Percentiles rank a stretch among this genome's conserved stretches.
Conservation (phyloP, 2,113 vertebrate species). For the Pteruthius melanotis region DNA sequence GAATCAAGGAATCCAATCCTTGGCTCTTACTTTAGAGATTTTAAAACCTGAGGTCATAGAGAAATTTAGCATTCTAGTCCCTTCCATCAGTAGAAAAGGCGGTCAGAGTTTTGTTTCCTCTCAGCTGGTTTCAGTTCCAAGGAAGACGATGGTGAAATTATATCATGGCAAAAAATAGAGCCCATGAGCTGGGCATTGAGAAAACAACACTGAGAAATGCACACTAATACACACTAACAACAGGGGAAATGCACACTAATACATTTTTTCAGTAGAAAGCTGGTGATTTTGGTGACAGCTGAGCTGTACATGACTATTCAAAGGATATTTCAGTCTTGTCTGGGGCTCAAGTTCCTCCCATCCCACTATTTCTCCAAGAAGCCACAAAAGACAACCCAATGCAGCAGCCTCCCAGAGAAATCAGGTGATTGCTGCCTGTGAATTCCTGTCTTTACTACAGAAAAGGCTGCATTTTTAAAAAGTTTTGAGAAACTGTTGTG, state of each 20-base stretch:
- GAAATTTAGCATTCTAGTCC: background rate
- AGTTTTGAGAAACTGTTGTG: background rate
- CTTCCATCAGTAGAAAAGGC: background rate
- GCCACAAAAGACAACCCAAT: background rate
- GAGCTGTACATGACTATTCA: background rate
- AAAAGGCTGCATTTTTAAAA: background rate
- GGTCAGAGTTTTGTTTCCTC: background rate
- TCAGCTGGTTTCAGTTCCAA: background rate
- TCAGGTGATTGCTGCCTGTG: background rate
- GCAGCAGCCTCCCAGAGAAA: background rate
- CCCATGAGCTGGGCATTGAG: background rate
- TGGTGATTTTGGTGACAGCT: background rate
- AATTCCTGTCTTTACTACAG: background rate
- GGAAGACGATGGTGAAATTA: background rate
- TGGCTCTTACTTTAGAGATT: background rate
- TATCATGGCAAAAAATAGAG: accelerated
- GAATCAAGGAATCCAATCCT: background rate
- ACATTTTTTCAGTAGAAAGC: background rate
- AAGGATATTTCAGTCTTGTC: background rate
- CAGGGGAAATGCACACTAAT: background rate
- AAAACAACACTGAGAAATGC: background rate
- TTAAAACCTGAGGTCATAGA: background rate
- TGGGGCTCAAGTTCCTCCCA: background rate
- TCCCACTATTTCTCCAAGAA: background rate
- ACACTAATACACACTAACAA: background rate